phyloP scores from a whole-genome alignment of 2,797 vertebrate species.

The Anas acuta region DNA sequence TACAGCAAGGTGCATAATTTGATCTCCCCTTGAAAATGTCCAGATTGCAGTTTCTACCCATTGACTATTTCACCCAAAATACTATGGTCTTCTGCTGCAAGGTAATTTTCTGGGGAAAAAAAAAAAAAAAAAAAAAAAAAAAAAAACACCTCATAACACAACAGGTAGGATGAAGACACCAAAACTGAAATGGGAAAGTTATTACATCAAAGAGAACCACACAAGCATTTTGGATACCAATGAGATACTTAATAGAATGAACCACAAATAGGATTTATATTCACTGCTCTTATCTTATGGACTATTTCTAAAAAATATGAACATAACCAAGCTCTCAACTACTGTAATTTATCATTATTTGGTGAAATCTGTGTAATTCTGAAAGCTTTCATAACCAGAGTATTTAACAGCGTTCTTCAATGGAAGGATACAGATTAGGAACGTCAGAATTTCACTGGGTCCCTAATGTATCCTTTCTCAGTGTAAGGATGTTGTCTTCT shows the following conservation, averaged over 20 bases:
- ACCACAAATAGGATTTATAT: background rate
- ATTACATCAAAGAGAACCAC: constrained; percentile 25
- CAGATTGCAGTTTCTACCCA: constrained; percentile 51
- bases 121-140: background rate
- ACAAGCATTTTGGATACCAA: constrained; percentile 1
- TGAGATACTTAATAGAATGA: constrained; percentile 20
- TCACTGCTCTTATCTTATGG: background rate
- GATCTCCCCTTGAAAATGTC: constrained; percentile 55
- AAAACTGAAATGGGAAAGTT: constrained; percentile 58
- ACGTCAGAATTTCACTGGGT: background rate
- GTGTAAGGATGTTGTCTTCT: background rate
- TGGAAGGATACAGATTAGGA: background rate
- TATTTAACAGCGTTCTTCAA: background rate
- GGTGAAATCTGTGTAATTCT: background rate
- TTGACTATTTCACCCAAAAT: constrained; percentile 51
- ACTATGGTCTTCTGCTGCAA: constrained; percentile 34
- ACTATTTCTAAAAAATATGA: background rate
- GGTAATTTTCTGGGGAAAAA: constrained; percentile 12
- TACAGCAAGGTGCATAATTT: constrained; percentile 48
- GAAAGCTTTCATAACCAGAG: background rate
- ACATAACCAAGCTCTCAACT: background rate
- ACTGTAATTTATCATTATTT: background rate
- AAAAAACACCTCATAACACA: background rate
- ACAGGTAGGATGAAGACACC: constrained; percentile 25
- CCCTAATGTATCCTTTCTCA: background rate